These are phyloP conservation scores for Chaetura pelagica DNA, from an alignment of 2,113 vertebrate genomes.

Conservation along the genomic window DNA sequence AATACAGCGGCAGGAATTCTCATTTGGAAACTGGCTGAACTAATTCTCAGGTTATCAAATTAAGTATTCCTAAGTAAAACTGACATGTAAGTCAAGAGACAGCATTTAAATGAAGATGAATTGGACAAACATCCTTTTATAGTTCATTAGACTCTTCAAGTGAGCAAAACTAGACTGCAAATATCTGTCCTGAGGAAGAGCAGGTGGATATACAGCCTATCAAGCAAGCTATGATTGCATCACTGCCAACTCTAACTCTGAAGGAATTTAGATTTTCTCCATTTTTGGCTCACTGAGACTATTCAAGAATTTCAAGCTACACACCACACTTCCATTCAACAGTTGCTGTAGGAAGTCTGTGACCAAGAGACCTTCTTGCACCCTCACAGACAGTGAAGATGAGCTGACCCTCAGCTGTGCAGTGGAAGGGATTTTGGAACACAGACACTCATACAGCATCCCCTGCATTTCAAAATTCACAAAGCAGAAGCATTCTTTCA, in stretches of 20 bases:
- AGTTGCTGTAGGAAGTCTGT: background rate
- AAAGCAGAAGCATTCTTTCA: background rate
- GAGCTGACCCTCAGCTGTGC: background rate
- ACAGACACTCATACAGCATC: rapidly evolving
- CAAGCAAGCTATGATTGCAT: background rate
- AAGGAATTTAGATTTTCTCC: background rate
- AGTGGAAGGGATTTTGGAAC: background rate
- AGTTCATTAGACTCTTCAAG: conserved; percentile 37
- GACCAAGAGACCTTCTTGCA: background rate
- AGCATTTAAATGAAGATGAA: conserved; percentile 54
- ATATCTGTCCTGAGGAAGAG: background rate
- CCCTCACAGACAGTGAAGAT: rapidly evolving
- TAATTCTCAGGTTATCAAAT: conserved; percentile 60
- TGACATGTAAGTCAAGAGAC: conserved; percentile 38
- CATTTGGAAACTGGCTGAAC: conserved; percentile 37
- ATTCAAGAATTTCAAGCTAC: background rate
- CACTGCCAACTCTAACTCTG: background rate
- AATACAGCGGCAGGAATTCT: conserved; percentile 7
- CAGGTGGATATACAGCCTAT: background rate
- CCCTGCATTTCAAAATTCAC: rapidly evolving
- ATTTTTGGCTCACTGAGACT: background rate
- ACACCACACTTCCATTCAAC: rapidly evolving
- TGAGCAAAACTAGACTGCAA: background rate
- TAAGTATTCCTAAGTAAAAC: conserved; percentile 52
- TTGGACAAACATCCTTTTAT: conserved; percentile 53